Evolutionary conservation across 2,797 vertebrate species (phyloP).

Genomic region (Spinibarbus caldwelli): DNA sequence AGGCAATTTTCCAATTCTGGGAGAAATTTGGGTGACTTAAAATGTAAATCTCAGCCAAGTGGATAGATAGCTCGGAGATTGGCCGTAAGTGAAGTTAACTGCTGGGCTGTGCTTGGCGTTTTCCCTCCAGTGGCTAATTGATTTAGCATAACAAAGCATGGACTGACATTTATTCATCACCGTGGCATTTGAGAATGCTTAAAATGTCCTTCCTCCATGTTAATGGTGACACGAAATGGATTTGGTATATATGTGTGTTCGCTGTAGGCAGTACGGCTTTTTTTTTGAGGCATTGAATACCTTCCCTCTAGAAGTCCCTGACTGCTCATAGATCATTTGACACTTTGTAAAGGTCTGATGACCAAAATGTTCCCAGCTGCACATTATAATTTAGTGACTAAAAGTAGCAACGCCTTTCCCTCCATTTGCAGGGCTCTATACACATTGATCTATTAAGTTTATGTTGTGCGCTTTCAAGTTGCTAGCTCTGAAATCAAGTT

Average conservation of each 20-base stretch:
- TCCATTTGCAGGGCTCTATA: conserved; percentile 65
- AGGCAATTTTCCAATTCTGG: conserved; percentile 72
- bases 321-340: conserved; percentile 63
- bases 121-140: conserved; percentile 62
- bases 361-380: conserved; percentile 61
- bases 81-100: conserved; percentile 54
- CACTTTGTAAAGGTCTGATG: conserved; percentile 61
- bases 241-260: conserved; percentile 53
- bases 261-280: conserved; percentile 35
- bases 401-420: conserved; percentile 61
- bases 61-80: conserved; percentile 49
- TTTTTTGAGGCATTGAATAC: conserved; percentile 52
- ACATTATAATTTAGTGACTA: conserved; percentile 61
- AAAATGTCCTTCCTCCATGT: conserved; percentile 60
- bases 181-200: conserved; percentile 62
- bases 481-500: conserved; percentile 71
- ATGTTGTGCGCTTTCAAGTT: conserved; percentile 69
- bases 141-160: conserved; percentile 67
- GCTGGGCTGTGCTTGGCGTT: conserved; percentile 39
- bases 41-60: conserved; percentile 63
- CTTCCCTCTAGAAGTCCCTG: conserved; percentile 55
- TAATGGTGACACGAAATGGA: conserved; percentile 57
- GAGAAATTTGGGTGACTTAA: conserved; percentile 67
- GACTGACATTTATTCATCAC: conserved; percentile 68
- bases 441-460: conserved; percentile 72